A percentile compares a stretch with the other conserved stretches of the same genome.
phyloP scores from a whole-genome alignment of 2,113 vertebrate genomes.

The Tauraco erythrolophus region DNA sequence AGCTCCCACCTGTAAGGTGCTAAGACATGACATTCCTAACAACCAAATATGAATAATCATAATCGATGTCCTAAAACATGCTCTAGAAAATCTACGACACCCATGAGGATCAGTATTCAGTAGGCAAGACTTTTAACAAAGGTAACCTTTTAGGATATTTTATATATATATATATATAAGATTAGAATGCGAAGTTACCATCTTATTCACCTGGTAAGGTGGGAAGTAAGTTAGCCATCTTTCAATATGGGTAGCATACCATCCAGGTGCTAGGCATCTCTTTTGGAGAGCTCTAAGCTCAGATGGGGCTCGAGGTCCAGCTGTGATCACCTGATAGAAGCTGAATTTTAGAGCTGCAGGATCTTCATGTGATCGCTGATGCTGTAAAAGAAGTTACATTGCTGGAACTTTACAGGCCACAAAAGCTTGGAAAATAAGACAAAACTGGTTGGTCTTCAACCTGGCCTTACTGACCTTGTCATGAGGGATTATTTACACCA shows the following conservation, averaged over 20 bases:
- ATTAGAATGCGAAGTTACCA: neutral
- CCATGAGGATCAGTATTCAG: neutral
- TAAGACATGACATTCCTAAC: neutral
- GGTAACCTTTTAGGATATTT: neutral
- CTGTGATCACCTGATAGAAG: constrained; percentile 95
- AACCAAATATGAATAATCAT: neutral
- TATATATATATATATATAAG: neutral
- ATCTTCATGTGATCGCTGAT: constrained; percentile 93
- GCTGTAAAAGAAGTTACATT: constrained; percentile 74
- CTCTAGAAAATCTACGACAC: neutral
- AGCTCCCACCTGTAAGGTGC: neutral
- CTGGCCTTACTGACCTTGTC: neutral
- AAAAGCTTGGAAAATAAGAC: neutral
- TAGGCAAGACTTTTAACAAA: neutral
- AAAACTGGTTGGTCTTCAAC: neutral
- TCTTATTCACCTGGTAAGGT: constrained; percentile 85
- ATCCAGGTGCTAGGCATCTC: constrained; percentile 91
- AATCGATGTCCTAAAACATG: neutral
- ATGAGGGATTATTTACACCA: neutral
- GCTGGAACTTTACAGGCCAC: neutral
- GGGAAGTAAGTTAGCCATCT: constrained; percentile 93
- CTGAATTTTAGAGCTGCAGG: constrained; percentile 88
- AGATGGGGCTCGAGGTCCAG: constrained; percentile 80
- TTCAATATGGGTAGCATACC: constrained; percentile 91
- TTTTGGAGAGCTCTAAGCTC: constrained; percentile 91